phyloP scores from a whole-genome alignment of 2,113 vertebrate genomes.

The Pseudolaguvia tuberculata region DNA sequence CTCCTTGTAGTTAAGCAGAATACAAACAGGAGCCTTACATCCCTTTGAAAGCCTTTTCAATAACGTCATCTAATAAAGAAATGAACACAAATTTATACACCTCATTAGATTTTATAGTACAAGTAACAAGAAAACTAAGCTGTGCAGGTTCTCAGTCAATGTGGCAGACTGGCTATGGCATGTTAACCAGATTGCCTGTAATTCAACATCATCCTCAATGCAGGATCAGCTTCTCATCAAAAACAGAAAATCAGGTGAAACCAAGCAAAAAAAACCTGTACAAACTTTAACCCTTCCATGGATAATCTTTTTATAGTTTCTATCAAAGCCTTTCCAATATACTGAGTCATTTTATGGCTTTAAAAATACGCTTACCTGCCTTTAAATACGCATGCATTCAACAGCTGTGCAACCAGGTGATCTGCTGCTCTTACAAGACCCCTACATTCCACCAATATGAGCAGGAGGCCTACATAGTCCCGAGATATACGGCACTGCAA shows the following conservation, averaged over 20 bases:
- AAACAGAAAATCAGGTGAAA: constrained; percentile 8
- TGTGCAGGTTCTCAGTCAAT: neutral
- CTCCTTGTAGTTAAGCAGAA: constrained; percentile 39
- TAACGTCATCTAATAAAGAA: constrained; percentile 20
- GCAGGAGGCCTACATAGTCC: constrained; percentile 29
- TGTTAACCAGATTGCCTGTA: no score
- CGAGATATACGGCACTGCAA: constrained; percentile 45
- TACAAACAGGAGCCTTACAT: constrained; percentile 41
- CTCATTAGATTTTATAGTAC: neutral
- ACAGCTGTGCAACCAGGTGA: constrained; percentile 35
- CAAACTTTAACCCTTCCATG: constrained; percentile 39
- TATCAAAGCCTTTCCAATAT: constrained; percentile 13
- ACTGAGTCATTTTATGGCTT: constrained; percentile 26
- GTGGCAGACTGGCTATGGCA: neutral
- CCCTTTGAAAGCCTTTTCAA: constrained; percentile 44
- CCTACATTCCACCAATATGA: constrained; percentile 47
- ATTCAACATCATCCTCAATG: neutral
- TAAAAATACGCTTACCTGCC: constrained; percentile 41
- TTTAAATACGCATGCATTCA: constrained; percentile 37
- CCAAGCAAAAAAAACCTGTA: constrained; percentile 18
- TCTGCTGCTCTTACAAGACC: constrained; percentile 37
- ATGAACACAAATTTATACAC: constrained; percentile 26
- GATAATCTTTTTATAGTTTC: constrained; percentile 30
- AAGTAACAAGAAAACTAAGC: neutral
- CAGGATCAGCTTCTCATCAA: constrained; percentile 4